phyloP scores from a whole-genome alignment of 1,140 invertebrate genomes.

The Aphaenogaster floridana region DNA sequence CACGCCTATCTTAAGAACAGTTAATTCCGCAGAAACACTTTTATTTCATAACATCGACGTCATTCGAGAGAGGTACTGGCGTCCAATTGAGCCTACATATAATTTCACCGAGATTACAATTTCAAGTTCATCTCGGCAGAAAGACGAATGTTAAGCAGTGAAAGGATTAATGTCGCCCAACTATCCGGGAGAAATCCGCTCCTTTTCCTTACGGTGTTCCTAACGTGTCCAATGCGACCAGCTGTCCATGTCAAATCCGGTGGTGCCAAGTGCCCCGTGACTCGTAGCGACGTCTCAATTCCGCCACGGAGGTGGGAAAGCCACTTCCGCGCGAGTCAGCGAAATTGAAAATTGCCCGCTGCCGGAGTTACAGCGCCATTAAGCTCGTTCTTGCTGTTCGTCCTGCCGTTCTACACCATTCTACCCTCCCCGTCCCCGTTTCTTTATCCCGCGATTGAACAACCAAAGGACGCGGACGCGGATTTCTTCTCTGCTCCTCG shows the following conservation, averaged over 20 bases:
- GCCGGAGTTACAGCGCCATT: constrained; percentile 45
- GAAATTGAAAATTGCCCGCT: constrained; percentile 80
- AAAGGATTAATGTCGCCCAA: neutral
- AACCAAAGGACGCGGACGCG: constrained; percentile 16
- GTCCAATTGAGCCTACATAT: neutral
- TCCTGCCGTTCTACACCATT: constrained; percentile 13
- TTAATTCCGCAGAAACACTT: neutral
- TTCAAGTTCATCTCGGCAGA: neutral
- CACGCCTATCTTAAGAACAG: neutral
- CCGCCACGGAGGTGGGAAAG: constrained; percentile 65
- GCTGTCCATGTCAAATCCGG: constrained; percentile 79
- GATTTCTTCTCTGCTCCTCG: constrained; percentile 14
- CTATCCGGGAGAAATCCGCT: constrained; percentile 37
- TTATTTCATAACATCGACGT: neutral
- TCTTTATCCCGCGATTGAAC: constrained; percentile 10
- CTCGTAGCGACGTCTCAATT: constrained; percentile 75
- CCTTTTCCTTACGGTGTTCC: constrained; percentile 52
- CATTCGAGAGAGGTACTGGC: neutral
- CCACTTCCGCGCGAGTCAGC: constrained; percentile 79
- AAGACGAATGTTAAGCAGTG: neutral
- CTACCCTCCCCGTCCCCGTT: neutral
- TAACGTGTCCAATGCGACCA: constrained; percentile 63
- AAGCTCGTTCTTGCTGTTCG: constrained; percentile 59
- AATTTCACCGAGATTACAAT: neutral
- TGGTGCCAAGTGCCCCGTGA: constrained; percentile 63